A percentile compares a stretch with the other conserved stretches of the same genome.
Conservation (phyloP, 2,888 invertebrate genomes). For the Leptogaster cylindrica region DNA sequence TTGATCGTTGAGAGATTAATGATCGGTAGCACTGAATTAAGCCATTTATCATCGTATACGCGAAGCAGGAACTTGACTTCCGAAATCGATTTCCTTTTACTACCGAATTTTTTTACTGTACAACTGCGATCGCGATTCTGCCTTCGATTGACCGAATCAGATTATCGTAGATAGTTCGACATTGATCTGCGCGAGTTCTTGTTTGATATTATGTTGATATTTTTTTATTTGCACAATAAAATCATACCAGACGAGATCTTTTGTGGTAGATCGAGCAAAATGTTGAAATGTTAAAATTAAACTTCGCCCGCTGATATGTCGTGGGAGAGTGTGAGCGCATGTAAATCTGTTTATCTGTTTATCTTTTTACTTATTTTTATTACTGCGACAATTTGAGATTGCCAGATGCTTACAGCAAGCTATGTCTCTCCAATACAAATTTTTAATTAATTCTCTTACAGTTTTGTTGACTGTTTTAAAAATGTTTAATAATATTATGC, state of each 20-base stretch:
- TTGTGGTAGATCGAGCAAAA: constrained; percentile 42
- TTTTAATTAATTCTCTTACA: not conserved
- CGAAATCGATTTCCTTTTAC: no score
- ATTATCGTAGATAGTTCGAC: constrained; percentile 7
- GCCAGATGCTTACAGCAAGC: constrained; percentile 28
- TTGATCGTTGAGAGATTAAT: no score
- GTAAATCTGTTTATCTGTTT: constrained; percentile 6
- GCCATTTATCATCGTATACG: no score
- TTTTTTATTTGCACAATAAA: constrained; percentile 4
- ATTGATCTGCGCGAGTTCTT: constrained; percentile 4
- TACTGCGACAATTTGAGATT: constrained; percentile 35
- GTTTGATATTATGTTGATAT: no score
- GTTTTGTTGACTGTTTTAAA: no score
- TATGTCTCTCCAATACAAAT: not conserved
- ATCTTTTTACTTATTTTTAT: constrained; percentile 31
- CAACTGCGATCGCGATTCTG: no score
- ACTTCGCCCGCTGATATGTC: constrained; percentile 38
- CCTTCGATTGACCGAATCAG: no score
- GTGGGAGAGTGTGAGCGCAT: constrained; percentile 4
- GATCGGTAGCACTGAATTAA: no score
- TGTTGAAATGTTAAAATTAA: constrained; percentile 45
- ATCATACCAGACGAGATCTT: constrained; percentile 30
- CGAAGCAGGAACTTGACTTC: no score
- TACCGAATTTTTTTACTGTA: no score
- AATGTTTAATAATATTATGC: no score